phyloP scores from a whole-genome alignment of 2,888 invertebrate species.

The Cynaeus angustus region DNA sequence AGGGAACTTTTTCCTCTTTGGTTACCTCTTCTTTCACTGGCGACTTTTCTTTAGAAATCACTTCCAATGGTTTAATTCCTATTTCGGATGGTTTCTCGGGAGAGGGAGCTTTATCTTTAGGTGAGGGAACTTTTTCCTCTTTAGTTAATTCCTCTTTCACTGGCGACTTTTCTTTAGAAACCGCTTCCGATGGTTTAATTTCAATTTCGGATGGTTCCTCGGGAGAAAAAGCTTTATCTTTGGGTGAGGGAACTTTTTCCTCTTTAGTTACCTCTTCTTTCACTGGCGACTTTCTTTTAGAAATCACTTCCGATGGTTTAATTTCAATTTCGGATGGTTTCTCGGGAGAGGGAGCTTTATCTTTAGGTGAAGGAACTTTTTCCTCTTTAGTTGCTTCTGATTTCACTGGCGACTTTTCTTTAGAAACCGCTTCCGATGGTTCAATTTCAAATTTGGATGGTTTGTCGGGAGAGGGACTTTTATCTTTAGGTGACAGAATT shows the following conservation, averaged over 20 bases:
- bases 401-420: background rate
- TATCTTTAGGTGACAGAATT: slow-evolving; percentile 16
- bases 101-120: slow-evolving; percentile 20
- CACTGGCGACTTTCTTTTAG: slow-evolving; percentile 15
- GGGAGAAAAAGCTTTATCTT: slow-evolving; percentile 20
- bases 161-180: background rate
- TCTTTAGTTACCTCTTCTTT: background rate
- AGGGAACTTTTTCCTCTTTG: background rate
- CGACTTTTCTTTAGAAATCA: slow-evolving; percentile 4
- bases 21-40: slow-evolving; percentile 10
- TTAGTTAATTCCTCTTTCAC: background rate
- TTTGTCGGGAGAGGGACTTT: background rate
- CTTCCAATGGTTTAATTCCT: slow-evolving; percentile 8
- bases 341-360: background rate
- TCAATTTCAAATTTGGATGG: slow-evolving; percentile 33
- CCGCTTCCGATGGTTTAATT: slow-evolving; percentile 33
- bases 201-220: slow-evolving; percentile 12
- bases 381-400: background rate
- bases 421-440: slow-evolving; percentile 7
- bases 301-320: background rate
- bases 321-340: background rate
- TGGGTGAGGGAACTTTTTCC: slow-evolving; percentile 4
- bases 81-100: slow-evolving; percentile 6
- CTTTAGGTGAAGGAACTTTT: slow-evolving; percentile 5
- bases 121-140: slow-evolving; percentile 9